These are phyloP conservation scores for Amia ocellicauda DNA, from an alignment of 2,113 vertebrate species.

Conservation along the genomic window DNA sequence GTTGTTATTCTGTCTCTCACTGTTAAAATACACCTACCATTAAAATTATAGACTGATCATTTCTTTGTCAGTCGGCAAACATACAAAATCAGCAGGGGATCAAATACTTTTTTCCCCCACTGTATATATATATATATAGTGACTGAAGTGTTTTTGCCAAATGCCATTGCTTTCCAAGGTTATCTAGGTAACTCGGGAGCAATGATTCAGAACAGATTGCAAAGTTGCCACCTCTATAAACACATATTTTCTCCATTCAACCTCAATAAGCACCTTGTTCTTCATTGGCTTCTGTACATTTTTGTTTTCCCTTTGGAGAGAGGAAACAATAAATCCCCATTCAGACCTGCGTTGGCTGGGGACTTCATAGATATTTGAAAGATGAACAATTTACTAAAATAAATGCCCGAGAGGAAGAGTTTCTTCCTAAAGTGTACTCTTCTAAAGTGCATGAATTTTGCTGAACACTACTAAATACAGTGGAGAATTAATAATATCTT, in stretches of 20 bases:
- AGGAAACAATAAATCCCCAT: slow-evolving; percentile 9
- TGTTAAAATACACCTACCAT: too few species aligned
- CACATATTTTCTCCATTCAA: slow-evolving; percentile 16
- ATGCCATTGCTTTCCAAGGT: slow-evolving; percentile 1
- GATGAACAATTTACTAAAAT: slow-evolving; percentile 11
- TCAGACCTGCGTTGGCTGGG: neutral
- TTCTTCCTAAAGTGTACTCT: neutral
- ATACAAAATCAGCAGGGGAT: too few species aligned
- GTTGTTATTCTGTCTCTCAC: too few species aligned
- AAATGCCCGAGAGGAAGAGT: neutral
- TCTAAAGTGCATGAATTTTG: neutral
- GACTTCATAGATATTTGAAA: slow-evolving; percentile 5
- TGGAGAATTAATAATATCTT: too few species aligned
- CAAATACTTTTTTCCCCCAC: too few species aligned
- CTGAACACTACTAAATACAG: too few species aligned
- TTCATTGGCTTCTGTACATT: neutral
- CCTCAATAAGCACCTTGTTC: slow-evolving; percentile 18
- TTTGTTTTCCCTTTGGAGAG: too few species aligned
- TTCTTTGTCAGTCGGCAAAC: too few species aligned
- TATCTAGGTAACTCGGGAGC: neutral
- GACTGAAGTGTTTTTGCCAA: too few species aligned
- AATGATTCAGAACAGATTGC: slow-evolving; percentile 21
- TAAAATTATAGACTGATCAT: too few species aligned
- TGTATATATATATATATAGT: too few species aligned
- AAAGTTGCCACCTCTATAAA: neutral